phyloP scores from a whole-genome alignment of 1,140 invertebrate species.

The Cheumatopsyche charites region DNA sequence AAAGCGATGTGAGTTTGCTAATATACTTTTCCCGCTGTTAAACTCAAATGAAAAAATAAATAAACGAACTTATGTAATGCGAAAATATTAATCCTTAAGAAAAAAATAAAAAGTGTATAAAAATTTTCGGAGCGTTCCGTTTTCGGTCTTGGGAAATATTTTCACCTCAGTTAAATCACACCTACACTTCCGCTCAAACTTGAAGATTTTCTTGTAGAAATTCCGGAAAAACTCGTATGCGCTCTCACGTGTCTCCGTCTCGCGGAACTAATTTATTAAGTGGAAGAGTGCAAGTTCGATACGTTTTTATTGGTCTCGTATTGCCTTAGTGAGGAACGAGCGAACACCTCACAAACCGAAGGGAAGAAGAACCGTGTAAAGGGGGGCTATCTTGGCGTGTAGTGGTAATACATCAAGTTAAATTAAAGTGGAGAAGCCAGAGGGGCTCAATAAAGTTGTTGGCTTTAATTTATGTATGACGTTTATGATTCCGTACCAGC shows the following conservation, averaged over 20 bases:
- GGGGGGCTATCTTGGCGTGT: neutral
- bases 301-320: slow-evolving; percentile 22
- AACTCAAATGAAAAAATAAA: too few relatives aligned
- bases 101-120: too few relatives aligned
- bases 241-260: neutral
- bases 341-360: neutral
- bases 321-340: neutral
- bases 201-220: too few relatives aligned
- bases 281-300: slow-evolving; percentile 24
- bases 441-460: slow-evolving; percentile 35
- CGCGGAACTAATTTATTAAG: slow-evolving; percentile 32
- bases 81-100: too few relatives aligned
- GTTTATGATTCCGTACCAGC: slow-evolving; percentile 34
- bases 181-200: neutral
- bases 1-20: too few relatives aligned
- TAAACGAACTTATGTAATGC: too few relatives aligned
- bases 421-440: slow-evolving; percentile 35
- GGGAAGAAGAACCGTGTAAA: neutral
- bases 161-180: too few relatives aligned
- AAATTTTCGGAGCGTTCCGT: too few relatives aligned
- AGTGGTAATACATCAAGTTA: slow-evolving; percentile 28
- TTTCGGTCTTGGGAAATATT: too few relatives aligned
- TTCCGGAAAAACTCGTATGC: neutral
- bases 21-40: too few relatives aligned
- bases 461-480: slow-evolving; percentile 36